Evolutionary conservation across 2,797 vertebrate species (phyloP).

Genomic region (Brachyalestes nurse): DNA sequence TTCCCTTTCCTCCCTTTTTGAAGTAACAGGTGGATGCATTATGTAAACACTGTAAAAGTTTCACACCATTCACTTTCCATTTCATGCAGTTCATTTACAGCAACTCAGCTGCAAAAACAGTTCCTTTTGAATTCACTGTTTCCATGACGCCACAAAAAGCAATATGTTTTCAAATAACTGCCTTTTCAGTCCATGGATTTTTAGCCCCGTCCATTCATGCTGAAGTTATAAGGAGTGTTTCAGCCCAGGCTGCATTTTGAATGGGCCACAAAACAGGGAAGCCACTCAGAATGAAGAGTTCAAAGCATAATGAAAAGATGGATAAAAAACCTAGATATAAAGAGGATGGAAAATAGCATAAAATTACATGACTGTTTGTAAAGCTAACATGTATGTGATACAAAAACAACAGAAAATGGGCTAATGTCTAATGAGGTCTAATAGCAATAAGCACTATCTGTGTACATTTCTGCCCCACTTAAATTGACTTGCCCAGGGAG

Average conservation of each 20-base stretch:
- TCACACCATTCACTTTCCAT: background rate
- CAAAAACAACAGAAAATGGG: background rate
- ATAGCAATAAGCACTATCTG: slow-evolving; percentile 15
- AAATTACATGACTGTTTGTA: no score
- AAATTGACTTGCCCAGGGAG: slow-evolving; percentile 6
- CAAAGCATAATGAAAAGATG: background rate
- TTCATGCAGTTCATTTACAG: background rate
- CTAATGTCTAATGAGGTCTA: background rate
- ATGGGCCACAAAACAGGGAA: background rate
- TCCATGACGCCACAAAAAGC: background rate
- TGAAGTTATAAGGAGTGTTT: background rate
- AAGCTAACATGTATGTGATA: no score
- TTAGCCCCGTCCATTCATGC: no score
- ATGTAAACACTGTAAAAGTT: background rate
- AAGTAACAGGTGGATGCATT: background rate
- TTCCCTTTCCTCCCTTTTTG: background rate
- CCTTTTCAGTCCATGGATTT: no score
- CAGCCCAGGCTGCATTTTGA: background rate
- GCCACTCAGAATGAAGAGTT: background rate
- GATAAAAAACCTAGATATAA: background rate
- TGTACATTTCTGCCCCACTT: background rate
- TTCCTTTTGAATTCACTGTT: background rate
- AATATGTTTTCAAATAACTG: background rate
- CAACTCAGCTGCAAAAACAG: background rate
- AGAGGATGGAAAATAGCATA: background rate